Conservation (phyloP, 2,113 vertebrate genomes). For the Apeltes quadracus region DNA sequence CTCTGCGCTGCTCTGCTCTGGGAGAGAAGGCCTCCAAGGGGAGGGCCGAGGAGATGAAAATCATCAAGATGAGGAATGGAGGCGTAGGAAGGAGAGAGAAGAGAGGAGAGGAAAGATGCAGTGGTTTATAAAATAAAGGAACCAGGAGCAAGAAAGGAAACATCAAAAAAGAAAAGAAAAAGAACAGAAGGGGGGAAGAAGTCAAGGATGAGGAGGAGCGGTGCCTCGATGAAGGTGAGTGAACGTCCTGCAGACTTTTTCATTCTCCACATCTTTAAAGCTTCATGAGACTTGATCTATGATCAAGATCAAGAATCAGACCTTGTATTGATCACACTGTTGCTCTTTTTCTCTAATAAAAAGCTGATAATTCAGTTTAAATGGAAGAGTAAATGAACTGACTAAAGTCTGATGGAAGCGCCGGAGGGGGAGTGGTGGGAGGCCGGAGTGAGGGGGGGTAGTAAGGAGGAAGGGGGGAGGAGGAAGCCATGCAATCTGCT, state of each 20-base stretch:
- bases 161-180: background rate
- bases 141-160: background rate
- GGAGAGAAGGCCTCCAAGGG: background rate
- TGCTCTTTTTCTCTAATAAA: no score
- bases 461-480: background rate
- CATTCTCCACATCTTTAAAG: background rate
- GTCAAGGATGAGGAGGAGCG: background rate
- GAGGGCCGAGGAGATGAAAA: background rate
- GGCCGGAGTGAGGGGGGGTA: background rate
- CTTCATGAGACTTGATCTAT: background rate
- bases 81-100: background rate
- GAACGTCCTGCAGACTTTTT: background rate
- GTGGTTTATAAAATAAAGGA: background rate
- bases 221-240: background rate
- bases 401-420: background rate
- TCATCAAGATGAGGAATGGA: background rate
- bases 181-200: background rate
- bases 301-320: background rate
- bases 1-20: constrained; percentile 17
- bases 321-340: no score
- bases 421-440: background rate
- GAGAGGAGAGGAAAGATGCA: background rate
- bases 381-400: background rate
- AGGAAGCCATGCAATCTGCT: background rate
- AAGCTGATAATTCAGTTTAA: background rate